phyloP scores from a whole-genome alignment of 2,888 invertebrate genomes.

The Meghimatium bilineatum region DNA sequence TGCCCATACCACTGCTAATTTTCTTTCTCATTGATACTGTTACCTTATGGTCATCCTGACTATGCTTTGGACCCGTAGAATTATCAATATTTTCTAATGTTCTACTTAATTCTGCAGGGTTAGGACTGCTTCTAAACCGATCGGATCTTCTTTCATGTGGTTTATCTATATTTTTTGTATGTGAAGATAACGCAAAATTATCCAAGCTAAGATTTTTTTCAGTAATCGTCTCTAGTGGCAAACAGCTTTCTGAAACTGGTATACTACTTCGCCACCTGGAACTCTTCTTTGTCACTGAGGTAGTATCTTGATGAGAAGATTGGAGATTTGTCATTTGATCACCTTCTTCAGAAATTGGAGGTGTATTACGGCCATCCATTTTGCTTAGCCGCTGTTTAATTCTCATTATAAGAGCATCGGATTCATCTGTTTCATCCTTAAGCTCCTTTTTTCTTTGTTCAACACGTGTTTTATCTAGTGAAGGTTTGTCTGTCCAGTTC shows the following conservation, averaged over 20 bases:
- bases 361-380: conserved; percentile 37
- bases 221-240: conserved; percentile 64
- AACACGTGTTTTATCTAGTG: conserved; percentile 39
- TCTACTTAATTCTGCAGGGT: conserved; percentile 59
- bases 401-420: conserved; percentile 52
- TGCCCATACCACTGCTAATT: conserved; percentile 58
- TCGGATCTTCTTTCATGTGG: conserved; percentile 47
- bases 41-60: conserved; percentile 52
- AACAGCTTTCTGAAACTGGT: conserved; percentile 48
- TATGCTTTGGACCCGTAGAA: conserved; percentile 10
- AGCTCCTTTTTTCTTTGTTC: conserved; percentile 25
- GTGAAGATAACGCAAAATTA: conserved; percentile 22
- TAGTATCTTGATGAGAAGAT: not conserved
- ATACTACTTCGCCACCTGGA: conserved; percentile 62
- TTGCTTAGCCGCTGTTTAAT: conserved; percentile 52
- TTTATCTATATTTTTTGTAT: conserved; percentile 47
- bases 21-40: conserved; percentile 62
- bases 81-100: conserved; percentile 47
- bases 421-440: conserved; percentile 47
- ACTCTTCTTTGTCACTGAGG: not conserved
- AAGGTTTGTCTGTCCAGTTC: conserved; percentile 57
- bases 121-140: conserved; percentile 56
- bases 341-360: conserved; percentile 40
- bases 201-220: conserved; percentile 56
- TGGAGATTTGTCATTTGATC: not conserved